Evolutionary conservation across 2,888 invertebrate genomes (phyloP).

Genomic region (Osmoderma eremita): DNA sequence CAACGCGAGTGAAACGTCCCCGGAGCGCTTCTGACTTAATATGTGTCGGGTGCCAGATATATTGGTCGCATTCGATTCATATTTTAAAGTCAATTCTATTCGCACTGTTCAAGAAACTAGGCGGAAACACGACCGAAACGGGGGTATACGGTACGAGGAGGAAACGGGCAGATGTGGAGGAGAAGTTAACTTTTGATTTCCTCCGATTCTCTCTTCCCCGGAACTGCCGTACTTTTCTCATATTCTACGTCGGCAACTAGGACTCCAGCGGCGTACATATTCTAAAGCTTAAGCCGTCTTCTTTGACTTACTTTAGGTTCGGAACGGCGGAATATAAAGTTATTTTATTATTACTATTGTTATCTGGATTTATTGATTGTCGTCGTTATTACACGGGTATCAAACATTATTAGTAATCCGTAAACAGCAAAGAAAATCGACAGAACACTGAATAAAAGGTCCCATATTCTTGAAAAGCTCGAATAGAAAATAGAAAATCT

Average conservation of each 20-base stretch:
- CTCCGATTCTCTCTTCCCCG: slow-evolving; percentile 19
- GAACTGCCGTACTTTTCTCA: slow-evolving; percentile 14
- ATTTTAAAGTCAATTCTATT: slow-evolving; percentile 61
- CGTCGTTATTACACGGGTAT: too few species aligned
- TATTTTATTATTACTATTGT: background rate
- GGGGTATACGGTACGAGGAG: slow-evolving; percentile 20
- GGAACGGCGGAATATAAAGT: slow-evolving; percentile 14
- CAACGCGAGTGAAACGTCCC: slow-evolving; percentile 49
- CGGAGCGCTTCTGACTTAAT: slow-evolving; percentile 52
- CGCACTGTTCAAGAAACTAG: slow-evolving; percentile 48
- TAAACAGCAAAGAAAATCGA: too few species aligned
- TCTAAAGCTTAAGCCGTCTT: too few species aligned
- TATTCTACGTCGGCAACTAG: background rate
- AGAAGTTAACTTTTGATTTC: slow-evolving; percentile 46
- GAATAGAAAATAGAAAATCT: too few species aligned
- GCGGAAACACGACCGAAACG: slow-evolving; percentile 44
- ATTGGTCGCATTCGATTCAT: slow-evolving; percentile 60
- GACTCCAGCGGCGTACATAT: slow-evolving; percentile 15
- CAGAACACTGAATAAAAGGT: too few species aligned
- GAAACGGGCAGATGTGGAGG: slow-evolving; percentile 34
- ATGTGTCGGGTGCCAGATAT: slow-evolving; percentile 55
- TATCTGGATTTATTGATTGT: too few species aligned
- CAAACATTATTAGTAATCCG: too few species aligned
- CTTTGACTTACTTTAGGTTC: background rate
- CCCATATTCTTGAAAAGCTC: too few species aligned